Evolutionary conservation across 2,797 vertebrate species (phyloP).

Genomic region (Ceyx erithaca): DNA sequence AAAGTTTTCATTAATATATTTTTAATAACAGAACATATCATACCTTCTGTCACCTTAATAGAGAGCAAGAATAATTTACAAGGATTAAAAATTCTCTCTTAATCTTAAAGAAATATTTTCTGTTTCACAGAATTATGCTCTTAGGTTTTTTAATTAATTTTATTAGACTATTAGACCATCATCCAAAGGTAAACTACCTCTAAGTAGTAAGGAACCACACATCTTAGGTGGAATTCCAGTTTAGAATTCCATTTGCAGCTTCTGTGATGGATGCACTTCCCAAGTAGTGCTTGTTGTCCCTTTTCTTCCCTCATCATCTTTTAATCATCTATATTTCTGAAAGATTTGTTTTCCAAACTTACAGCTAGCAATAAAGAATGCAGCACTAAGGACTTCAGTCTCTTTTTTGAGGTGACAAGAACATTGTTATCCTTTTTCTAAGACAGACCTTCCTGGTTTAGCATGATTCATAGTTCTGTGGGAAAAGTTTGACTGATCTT

Average conservation of each 20-base stretch:
- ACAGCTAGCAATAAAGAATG: not conserved
- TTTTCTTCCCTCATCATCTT: not conserved
- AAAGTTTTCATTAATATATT: not conserved
- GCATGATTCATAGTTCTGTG: constrained; percentile 32
- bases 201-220: not conserved
- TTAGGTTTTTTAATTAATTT: not conserved
- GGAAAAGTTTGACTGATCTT: constrained; percentile 45
- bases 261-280: not conserved
- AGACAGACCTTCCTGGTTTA: constrained; percentile 28
- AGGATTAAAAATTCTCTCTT: not conserved
- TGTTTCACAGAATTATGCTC: not conserved
- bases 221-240: not conserved
- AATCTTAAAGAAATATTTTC: not conserved
- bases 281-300: not conserved
- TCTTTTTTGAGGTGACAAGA: constrained; percentile 32
- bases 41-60: not conserved
- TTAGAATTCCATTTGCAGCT: not conserved
- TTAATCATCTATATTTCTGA: not conserved
- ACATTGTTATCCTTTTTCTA: not conserved
- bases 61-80: not conserved
- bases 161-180: not conserved
- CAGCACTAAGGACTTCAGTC: not conserved
- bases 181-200: not conserved
- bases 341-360: not conserved
- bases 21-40: not conserved